A percentile compares a stretch with the other conserved stretches of the same genome.
phyloP scores from a whole-genome alignment of 2,113 vertebrate species.

The Spermophilus dauricus region DNA sequence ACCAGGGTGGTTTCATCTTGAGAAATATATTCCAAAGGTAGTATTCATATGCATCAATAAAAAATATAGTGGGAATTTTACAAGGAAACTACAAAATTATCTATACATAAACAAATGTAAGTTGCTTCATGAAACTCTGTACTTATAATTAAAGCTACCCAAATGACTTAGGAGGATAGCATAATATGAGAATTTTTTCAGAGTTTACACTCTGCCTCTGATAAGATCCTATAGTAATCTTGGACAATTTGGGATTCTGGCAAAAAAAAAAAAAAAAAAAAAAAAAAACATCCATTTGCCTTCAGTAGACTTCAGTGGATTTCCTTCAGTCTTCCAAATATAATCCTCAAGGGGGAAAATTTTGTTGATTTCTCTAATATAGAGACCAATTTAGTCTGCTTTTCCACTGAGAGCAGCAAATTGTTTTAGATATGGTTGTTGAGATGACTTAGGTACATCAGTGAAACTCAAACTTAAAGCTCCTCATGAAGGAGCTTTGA shows the following conservation, averaged over 20 bases:
- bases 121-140: neutral
- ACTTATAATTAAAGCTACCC: neutral
- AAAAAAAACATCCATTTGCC: neutral
- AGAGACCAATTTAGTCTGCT: neutral
- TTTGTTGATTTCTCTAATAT: neutral
- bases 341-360: neutral
- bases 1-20: neutral
- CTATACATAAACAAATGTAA: neutral
- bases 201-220: neutral
- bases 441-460: neutral
- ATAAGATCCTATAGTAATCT: neutral
- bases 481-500: neutral
- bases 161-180: neutral
- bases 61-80: neutral
- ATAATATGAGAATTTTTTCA: neutral
- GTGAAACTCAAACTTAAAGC: neutral
- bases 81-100: conserved; percentile 17
- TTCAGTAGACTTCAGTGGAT: neutral
- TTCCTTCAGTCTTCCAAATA: neutral
- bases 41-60: neutral
- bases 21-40: neutral
- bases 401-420: neutral
- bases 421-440: neutral
- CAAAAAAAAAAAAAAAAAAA: neutral
- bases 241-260: neutral